A percentile compares a stretch with the other conserved stretches of the same genome.
These are phyloP conservation scores for Salminus brasiliensis DNA, from an alignment of 2,113 vertebrate genomes.

Conservation along the genomic window DNA sequence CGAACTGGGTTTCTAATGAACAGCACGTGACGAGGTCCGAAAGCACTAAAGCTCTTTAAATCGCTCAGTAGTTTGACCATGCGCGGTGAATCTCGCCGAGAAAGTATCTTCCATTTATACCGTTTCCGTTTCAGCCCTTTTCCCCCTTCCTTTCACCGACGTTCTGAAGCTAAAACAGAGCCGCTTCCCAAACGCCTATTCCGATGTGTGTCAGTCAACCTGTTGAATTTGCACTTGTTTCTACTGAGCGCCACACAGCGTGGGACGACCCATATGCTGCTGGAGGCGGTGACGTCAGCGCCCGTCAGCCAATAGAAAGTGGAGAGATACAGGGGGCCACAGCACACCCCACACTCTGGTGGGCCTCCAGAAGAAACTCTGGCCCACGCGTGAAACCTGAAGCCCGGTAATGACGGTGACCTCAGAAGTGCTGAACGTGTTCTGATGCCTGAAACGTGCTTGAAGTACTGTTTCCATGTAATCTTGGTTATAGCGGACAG, in stretches of 20 bases:
- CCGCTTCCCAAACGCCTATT: not conserved
- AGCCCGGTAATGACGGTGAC: conserved; percentile 1
- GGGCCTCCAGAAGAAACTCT: conserved; percentile 22
- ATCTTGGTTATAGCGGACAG: no score
- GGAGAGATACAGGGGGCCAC: not conserved
- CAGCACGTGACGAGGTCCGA: not conserved
- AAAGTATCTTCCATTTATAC: not conserved
- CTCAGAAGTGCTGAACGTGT: not conserved
- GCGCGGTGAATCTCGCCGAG: not conserved
- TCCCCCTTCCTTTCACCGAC: not conserved
- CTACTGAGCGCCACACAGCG: conserved; percentile 60
- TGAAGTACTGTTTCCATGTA: no score
- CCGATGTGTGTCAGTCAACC: conserved; percentile 11
- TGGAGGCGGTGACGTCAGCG: conserved; percentile 66
- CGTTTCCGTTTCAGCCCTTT: not conserved
- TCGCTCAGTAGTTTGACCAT: not conserved
- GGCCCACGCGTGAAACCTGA: conserved; percentile 13
- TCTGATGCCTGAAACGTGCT: no score
- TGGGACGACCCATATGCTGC: conserved; percentile 51
- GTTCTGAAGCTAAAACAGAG: not conserved
- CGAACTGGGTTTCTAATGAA: not conserved
- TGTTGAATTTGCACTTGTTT: conserved; percentile 64
- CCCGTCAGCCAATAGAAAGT: conserved; percentile 67
- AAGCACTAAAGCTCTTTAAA: not conserved
- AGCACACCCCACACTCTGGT: conserved; percentile 19